Evolutionary conservation across 1,140 invertebrate genomes (phyloP), one percentile per base, ranked within the genome.

Genomic region (Diachasmimorpha longicaudata): DNA sequence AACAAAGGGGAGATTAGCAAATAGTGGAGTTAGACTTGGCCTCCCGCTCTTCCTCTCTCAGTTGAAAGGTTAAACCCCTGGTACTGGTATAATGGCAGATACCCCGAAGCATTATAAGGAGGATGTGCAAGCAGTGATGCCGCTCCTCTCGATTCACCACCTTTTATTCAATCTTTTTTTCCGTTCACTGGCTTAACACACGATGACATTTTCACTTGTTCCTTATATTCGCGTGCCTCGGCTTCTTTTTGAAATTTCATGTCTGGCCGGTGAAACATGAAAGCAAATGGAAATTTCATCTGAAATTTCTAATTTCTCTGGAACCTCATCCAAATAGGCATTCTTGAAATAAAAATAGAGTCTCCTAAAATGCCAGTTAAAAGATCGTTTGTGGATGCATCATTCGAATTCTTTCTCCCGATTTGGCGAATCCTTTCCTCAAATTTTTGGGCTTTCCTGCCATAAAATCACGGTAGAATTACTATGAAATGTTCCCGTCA

Each of bases 1-100:
- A 63, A 63, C 58, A 63, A 63, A 63, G 58, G 55, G 11, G 21
- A 63, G 19, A 21, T 23, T 25, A 4, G 21, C 58, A 63, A 63
- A 63, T 25, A 63, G 4, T 63, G 11, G 23, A 25, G 14, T 58
- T 58, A 58, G 0, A 23, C 23, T 25, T 6, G 58, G 23, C 23
- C 14, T 25, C 13, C 58, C 23, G 23, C 58, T 63, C 58, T 25
- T 63, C 52, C 2, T 46, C 52, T 19, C 52, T 16, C 58, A 63
- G 58, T 63, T 63, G 58, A 63, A 63, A 63, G 58, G 58, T 63
- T 63, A 31, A 63, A 63, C 19, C 23, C 58, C 23, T 63, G 58
- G 48, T 55, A 55, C 48, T 16, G 0, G 9, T 25, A 63, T 63
- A 63, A 63, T 63, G 23, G 23, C 58, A 25, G 58, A 63, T 63